Conservation (phyloP, 2,888 invertebrate genomes). For the Cyclophora punctaria region DNA sequence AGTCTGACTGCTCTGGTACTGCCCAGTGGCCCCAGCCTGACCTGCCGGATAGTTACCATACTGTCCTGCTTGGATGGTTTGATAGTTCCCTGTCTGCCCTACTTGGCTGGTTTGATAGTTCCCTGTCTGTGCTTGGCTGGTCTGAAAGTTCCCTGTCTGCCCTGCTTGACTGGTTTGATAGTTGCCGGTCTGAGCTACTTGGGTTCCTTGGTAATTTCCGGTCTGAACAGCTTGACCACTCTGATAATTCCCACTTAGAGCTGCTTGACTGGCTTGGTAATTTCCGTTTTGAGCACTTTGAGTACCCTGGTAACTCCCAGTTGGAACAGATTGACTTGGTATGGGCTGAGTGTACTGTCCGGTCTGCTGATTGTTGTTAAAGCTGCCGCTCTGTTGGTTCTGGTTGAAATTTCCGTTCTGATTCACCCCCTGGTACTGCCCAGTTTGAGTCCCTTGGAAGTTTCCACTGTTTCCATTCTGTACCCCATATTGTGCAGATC, state of each 20-base stretch:
- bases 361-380: too few species aligned
- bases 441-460: slow-evolving; percentile 10
- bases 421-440: slow-evolving; percentile 6
- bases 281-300: neutral
- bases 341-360: slow-evolving; percentile 10
- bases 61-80: neutral
- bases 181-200: neutral
- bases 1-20: neutral
- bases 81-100: neutral
- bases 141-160: neutral
- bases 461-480: slow-evolving; percentile 8
- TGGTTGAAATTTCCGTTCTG: slow-evolving; percentile 7
- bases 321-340: slow-evolving; percentile 6
- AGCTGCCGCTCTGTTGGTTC: slow-evolving; percentile 12
- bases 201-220: slow-evolving; percentile 3
- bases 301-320: slow-evolving; percentile 15
- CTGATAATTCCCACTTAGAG: neutral
- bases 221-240: neutral
- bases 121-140: neutral
- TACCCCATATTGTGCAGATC: slow-evolving; percentile 11
- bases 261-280: neutral
- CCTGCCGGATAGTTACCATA: neutral
- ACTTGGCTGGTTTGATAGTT: neutral
- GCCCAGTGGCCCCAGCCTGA: neutral
- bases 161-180: neutral